These are phyloP conservation scores for Scarus forsteni DNA, from an alignment of 2,797 vertebrate species.

Conservation along the genomic window DNA sequence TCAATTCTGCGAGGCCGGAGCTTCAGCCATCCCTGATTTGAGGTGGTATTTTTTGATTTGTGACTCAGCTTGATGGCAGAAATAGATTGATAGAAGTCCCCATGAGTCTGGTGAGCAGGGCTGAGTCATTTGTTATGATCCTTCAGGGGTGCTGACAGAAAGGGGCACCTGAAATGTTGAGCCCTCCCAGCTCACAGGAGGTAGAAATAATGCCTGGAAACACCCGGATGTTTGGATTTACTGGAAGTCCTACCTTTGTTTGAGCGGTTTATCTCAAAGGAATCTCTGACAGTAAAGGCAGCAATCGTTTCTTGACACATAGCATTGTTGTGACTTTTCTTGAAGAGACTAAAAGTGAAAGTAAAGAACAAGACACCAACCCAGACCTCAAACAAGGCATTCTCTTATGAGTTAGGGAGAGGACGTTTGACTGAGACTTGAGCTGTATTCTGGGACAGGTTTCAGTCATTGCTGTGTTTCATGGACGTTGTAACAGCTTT, in stretches of 20 bases:
- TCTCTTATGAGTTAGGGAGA: no score
- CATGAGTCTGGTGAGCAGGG: conserved; percentile 13
- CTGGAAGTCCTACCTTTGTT: not conserved
- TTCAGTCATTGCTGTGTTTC: not conserved
- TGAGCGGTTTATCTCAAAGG: not conserved
- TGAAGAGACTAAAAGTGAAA: not conserved
- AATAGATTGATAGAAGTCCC: conserved; percentile 58
- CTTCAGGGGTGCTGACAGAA: not conserved
- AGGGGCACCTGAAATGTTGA: not conserved
- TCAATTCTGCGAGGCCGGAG: not conserved
- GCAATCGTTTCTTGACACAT: not conserved
- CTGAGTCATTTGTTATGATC: conserved; percentile 16
- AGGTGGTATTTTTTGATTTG: conserved; percentile 20
- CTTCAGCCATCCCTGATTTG: conserved; percentile 4
- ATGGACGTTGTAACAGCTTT: not conserved
- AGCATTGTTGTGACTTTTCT: conserved; percentile 1
- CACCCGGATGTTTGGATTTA: conserved; percentile 3
- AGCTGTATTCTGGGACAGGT: not conserved
- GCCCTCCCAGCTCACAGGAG: not conserved
- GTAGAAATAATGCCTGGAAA: not conserved
- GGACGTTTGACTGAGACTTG: not conserved
- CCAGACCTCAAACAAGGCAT: not conserved
- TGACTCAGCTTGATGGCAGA: conserved; percentile 35
- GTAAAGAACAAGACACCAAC: not conserved
- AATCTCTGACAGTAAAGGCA: not conserved